These are phyloP conservation scores for Mantis religiosa DNA, from an alignment of 2,888 invertebrate genomes.

Conservation along the genomic window DNA sequence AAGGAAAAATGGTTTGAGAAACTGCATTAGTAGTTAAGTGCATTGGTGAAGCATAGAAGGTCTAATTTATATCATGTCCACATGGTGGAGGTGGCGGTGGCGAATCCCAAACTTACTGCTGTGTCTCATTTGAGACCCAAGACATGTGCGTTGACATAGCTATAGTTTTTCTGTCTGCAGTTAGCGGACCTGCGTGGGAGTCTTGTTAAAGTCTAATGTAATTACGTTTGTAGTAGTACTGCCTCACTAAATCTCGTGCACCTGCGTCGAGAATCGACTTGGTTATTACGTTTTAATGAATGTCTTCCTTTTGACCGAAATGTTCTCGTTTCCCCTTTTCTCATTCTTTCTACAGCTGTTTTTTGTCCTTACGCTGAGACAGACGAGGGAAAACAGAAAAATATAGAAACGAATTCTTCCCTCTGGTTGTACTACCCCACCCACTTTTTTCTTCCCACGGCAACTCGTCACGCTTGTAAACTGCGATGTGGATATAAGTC, in stretches of 20 bases:
- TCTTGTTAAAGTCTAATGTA: not conserved
- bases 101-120: not conserved
- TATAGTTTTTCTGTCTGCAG: not conserved
- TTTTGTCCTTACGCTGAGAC: not conserved
- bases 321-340: not conserved
- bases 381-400: not conserved
- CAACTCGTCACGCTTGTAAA: constrained; percentile 1
- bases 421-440: not conserved
- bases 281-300: not conserved
- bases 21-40: no score
- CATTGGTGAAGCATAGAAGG: no score
- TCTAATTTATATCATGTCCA: no score
- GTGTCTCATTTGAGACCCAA: not conserved
- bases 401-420: not conserved
- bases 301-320: not conserved
- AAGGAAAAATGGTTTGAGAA: no score
- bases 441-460: not conserved
- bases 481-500: not conserved
- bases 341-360: not conserved
- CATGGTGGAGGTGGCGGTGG: no score
- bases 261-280: not conserved
- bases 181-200: not conserved
- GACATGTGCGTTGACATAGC: not conserved
- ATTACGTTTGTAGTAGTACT: not conserved
- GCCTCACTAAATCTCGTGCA: not conserved